Evolutionary conservation across 2,888 invertebrate genomes (phyloP).

Genomic region (Ochropleura leucogaster): DNA sequence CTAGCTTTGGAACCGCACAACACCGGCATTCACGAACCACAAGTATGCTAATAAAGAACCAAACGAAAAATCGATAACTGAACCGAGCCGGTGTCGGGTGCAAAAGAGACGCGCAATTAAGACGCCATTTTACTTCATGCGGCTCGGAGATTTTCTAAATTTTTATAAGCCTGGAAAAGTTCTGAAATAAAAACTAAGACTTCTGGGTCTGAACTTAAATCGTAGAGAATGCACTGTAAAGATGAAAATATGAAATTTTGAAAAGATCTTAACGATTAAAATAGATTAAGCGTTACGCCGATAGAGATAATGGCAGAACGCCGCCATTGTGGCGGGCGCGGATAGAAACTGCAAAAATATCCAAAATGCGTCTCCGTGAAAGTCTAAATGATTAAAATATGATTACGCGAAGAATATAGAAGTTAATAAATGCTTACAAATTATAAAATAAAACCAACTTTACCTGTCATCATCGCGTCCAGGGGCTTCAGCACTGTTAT

Average conservation of each 20-base stretch:
- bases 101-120: constrained; percentile 85
- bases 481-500: constrained; percentile 94
- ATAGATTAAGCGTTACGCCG: constrained; percentile 82
- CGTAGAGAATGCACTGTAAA: constrained; percentile 83
- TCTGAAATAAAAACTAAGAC: constrained; percentile 87
- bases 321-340: constrained; percentile 86
- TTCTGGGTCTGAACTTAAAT: constrained; percentile 76
- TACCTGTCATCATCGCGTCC: constrained; percentile 96
- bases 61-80: constrained; percentile 74
- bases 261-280: constrained; percentile 84
- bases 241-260: constrained; percentile 85
- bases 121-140: constrained; percentile 90
- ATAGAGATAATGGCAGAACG: constrained; percentile 84
- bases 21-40: constrained; percentile 72
- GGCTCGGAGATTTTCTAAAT: constrained; percentile 82
- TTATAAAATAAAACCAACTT: constrained; percentile 65
- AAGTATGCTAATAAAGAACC: constrained; percentile 67
- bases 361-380: constrained; percentile 68
- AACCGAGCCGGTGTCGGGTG: constrained; percentile 85
- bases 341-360: constrained; percentile 77
- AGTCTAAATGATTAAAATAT: constrained; percentile 51
- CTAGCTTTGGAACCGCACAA: constrained; percentile 64
- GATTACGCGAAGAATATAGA: constrained; percentile 46
- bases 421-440: constrained; percentile 34
- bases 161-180: constrained; percentile 80